A percentile compares a stretch with the other conserved stretches of the same genome.
phyloP scores from a whole-genome alignment of 2,888 invertebrate species.

The Callyntrura sp. region DNA sequence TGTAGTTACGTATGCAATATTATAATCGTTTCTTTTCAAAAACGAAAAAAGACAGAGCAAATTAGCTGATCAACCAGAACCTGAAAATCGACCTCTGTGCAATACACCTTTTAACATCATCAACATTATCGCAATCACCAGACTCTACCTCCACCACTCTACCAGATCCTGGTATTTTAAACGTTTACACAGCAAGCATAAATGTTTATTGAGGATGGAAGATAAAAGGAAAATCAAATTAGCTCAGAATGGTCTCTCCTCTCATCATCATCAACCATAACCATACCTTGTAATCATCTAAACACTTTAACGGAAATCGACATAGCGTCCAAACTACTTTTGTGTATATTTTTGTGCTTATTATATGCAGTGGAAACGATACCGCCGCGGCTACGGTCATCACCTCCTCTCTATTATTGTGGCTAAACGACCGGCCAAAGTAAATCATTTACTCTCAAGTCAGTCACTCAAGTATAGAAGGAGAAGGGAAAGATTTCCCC shows the following conservation, averaged over 20 bases:
- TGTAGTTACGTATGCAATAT: constrained; percentile 4
- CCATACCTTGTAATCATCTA: constrained; percentile 83
- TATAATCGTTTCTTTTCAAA: constrained; percentile 63
- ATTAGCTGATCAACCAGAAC: constrained; percentile 74
- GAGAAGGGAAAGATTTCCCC: constrained; percentile 57
- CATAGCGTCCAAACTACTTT: constrained; percentile 60
- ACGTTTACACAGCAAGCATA: constrained; percentile 53
- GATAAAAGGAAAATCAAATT: constrained; percentile 82
- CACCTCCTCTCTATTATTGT: constrained; percentile 63
- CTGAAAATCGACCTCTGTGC: constrained; percentile 72
- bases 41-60: constrained; percentile 61
- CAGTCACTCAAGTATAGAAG: constrained; percentile 30
- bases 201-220: constrained; percentile 61
- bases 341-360: constrained; percentile 13
- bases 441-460: constrained; percentile 60
- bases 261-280: constrained; percentile 79
- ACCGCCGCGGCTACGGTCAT: constrained; percentile 61
- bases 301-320: constrained; percentile 83
- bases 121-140: constrained; percentile 1
- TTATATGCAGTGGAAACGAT: constrained; percentile 56
- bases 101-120: constrained; percentile 64
- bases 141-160: not conserved
- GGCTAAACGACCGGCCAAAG: constrained; percentile 65
- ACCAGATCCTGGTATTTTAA: constrained; percentile 57
- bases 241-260: constrained; percentile 82